A percentile compares a stretch with the other conserved stretches of the same genome.
These are phyloP conservation scores for Heliopora coerulea DNA, from an alignment of 92 coral and sea anemone species.

Conservation along the genomic window DNA sequence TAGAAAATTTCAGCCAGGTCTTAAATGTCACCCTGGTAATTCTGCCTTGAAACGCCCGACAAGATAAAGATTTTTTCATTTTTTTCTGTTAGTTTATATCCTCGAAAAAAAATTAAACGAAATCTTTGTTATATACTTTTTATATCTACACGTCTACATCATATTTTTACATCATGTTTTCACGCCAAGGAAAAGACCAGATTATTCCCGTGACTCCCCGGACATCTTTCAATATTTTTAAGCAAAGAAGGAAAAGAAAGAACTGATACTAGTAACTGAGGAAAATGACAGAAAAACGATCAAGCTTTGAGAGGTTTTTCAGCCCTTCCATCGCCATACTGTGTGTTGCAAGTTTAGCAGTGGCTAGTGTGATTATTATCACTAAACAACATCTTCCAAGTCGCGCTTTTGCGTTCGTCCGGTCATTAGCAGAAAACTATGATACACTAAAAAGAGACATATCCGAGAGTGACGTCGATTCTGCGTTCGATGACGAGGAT, in stretches of 20 bases:
- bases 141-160: too few species aligned
- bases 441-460: slow-evolving; percentile 18
- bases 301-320: slow-evolving; percentile 1
- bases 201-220: too few species aligned
- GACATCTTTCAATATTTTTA: not conserved
- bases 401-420: slow-evolving; percentile 11
- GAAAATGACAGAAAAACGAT: slow-evolving; percentile 4
- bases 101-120: too few species aligned
- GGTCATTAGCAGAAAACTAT: slow-evolving; percentile 22
- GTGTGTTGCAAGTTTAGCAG: not conserved
- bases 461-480: slow-evolving; percentile 48
- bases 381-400: slow-evolving; percentile 19
- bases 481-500: slow-evolving; percentile 59
- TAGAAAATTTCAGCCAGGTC: too few species aligned
- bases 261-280: not conserved
- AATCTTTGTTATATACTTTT: too few species aligned
- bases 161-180: too few species aligned
- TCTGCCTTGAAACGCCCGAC: too few species aligned
- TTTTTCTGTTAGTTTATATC: too few species aligned
- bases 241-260: not conserved
- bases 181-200: too few species aligned
- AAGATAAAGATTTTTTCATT: too few species aligned
- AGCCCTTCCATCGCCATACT: slow-evolving; percentile 9
- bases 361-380: slow-evolving; percentile 17
- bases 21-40: too few species aligned